Evolutionary conservation across 35 echinoderm and acorn worm genomes (phyloP), one percentile per base, ranked within the genome.

Genomic region (Ophiothrix spiculata): DNA sequence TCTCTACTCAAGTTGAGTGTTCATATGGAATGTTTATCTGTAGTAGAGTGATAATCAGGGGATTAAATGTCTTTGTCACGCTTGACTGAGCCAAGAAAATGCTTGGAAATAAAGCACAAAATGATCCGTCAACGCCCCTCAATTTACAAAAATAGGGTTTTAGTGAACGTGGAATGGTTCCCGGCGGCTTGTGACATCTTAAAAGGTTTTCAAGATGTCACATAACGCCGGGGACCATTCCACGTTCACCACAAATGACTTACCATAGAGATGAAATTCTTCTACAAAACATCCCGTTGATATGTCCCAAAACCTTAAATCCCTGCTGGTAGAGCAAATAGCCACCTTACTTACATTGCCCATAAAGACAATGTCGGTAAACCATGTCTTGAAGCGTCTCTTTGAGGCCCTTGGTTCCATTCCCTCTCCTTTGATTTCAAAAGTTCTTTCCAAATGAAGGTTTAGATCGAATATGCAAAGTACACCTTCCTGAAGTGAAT

Each of bases 251-350:
- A 16, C 79, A 40, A 39, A 41, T 13, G 41, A 10, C 86, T 85
- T 89, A 99, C 96, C 96, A 87, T 94, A 99, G 0, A 99, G 39
- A 79, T 99, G 89, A 45, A 91, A 94, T 32, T 94, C 85, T 78
- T 99, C 96, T 81, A 94, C 75, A 88, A 85, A 99, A 33, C 87
- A 83, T 6, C 80, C 83, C 0, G 78, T 40, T 31, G 90, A 85
- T 10, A 95, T 82, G 39, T 99, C 96, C 89, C 83, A 99, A 37
- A 99, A 94, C 36, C 92, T 86, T 13, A 99, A 39, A 39, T 91
- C 89, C 46, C 92, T 87, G 0, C 89, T 86, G 10, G 86, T 99
- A 33, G 96, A 99, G 35, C 88, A 85, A 32, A 99, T 86, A 1
- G 79, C 96, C 0, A 99, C 25, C 77, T 89, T 91, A 39, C 91